Evolutionary conservation across 1,140 invertebrate species (phyloP), one percentile per base, ranked within the genome.

Genomic region (Euwallacea fornicatus): DNA sequence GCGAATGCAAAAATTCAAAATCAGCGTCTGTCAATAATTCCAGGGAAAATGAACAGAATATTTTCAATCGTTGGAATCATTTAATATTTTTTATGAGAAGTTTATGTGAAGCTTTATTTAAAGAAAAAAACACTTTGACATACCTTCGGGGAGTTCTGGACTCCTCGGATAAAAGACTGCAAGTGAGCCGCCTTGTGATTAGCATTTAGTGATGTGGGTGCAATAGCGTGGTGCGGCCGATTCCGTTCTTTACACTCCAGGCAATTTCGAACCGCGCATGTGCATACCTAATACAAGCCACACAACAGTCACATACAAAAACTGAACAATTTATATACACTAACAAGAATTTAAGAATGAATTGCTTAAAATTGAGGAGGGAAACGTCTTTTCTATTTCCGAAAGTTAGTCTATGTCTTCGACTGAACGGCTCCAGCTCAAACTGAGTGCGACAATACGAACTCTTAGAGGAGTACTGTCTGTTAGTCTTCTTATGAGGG

Each of bases 261-360:
- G 84, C 97, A 98, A 86, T 98, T 98, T 80, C 96, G 89, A 77
- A 99, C 97, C 75, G 97, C 96, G 86, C 95, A 95, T 81, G 96
- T 98, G 87, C 95, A 97, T 77, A 98, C 94, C 93, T 91, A 86
- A 83, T 84, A 87, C 80, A 56, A 15, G 84, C 73, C 84, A 87
- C 81, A 84, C 75, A 66, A 75, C 66, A 69, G 67, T 71, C 56
- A 71, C 62, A 65, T 44, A 65, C 43, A 42, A 42, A 58, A 58
- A 10, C n/a, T 15, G 10, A 58, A 58, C 16, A 13, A 21, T 15
- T 41, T 21, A 58, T 16, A 16, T 15, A n/a, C 21, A 10, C 2
- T 10, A 50, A 50, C 13, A 13, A 50, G 13, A 50, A 13, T 13
- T 11, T 50, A 6, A 50, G 9, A 50, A 50, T 50, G 13, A 11